phyloP scores from a whole-genome alignment of 1,140 invertebrate species.

The Ladona fulva region DNA sequence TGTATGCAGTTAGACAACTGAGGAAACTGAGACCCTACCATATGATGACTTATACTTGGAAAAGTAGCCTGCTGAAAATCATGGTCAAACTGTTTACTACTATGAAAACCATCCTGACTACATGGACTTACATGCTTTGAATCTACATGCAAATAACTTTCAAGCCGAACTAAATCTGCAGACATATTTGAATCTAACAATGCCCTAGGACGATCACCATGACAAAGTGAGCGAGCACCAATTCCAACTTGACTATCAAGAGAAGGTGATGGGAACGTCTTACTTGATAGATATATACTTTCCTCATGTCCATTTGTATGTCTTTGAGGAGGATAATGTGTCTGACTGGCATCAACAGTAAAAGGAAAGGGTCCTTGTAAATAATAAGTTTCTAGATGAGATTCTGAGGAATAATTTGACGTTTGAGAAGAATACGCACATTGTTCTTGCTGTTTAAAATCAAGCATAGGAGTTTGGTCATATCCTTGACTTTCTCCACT shows the following conservation, averaged over 20 bases:
- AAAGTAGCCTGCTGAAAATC: neutral
- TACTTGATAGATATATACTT: neutral
- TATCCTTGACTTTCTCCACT: neutral
- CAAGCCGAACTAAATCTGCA: neutral
- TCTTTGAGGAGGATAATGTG: neutral
- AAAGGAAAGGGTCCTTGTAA: neutral
- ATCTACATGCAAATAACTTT: neutral
- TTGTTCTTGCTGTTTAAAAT: neutral
- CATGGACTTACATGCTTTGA: neutral
- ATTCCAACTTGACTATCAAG: neutral
- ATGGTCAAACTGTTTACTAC: neutral
- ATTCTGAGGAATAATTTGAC: neutral
- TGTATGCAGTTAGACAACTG: neutral
- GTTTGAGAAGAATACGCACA: neutral
- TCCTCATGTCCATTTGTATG: neutral
- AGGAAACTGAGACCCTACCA: neutral
- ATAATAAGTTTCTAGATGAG: neutral
- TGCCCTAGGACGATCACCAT: neutral
- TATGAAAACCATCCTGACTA: neutral
- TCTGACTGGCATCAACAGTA: neutral
- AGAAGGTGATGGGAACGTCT: neutral
- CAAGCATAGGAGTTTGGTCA: neutral
- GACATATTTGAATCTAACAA: neutral
- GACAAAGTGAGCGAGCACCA: neutral
- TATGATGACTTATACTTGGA: neutral